Conservation (phyloP, 2,797 vertebrate genomes). For the Huso huso region DNA sequence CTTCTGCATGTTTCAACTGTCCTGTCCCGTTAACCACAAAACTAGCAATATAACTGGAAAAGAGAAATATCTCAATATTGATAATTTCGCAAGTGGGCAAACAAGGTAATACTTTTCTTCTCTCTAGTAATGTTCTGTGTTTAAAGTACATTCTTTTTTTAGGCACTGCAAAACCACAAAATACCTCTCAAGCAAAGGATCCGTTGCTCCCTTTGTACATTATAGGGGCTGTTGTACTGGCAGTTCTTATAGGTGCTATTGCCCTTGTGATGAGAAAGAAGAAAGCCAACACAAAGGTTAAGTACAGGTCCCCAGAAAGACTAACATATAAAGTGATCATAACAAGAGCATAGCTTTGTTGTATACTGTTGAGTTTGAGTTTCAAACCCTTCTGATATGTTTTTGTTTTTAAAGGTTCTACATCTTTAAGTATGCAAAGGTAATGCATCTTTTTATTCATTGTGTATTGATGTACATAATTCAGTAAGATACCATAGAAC, state of each 20-base stretch:
- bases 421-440: neutral
- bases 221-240: neutral
- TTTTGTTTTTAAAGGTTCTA: neutral
- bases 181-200: conserved; percentile 7
- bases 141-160: too few species aligned
- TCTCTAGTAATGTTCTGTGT: too few species aligned
- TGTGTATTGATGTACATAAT: neutral
- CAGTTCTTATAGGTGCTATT: neutral
- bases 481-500: too few species aligned
- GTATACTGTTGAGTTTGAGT: too few species aligned
- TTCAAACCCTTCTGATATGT: neutral
- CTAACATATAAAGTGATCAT: too few species aligned
- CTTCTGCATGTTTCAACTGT: too few species aligned
- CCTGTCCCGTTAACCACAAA: too few species aligned
- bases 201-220: conserved; percentile 3
- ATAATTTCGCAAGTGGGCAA: too few species aligned
- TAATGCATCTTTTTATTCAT: neutral
- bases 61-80: too few species aligned
- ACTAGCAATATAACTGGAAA: too few species aligned
- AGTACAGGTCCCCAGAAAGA: neutral
- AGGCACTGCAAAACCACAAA: neutral
- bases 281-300: neutral
- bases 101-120: too few species aligned
- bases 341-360: too few species aligned
- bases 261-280: conserved; percentile 7